phyloP scores from a whole-genome alignment of 2,888 invertebrate species.

The Phania funesta region DNA sequence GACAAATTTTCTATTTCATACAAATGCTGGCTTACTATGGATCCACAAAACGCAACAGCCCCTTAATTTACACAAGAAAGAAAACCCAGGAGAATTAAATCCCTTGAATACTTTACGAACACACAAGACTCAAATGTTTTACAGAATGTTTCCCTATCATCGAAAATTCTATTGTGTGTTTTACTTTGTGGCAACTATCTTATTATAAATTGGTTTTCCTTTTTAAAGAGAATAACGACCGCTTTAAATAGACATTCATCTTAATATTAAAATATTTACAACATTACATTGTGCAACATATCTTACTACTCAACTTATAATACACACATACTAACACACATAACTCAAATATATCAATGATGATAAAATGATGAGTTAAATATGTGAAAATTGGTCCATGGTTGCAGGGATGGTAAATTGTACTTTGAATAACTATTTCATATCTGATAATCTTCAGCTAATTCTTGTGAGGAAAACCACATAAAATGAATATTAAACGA shows the following conservation, averaged over 20 bases:
- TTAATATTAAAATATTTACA: constrained; percentile 24
- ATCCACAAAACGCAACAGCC: background rate
- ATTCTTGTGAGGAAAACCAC: no score
- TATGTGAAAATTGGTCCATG: no score
- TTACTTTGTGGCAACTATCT: constrained; percentile 41
- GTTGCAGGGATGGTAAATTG: no score
- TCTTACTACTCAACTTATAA: background rate
- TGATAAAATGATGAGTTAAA: no score
- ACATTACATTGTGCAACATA: background rate
- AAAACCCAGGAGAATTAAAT: background rate
- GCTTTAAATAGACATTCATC: constrained; percentile 2
- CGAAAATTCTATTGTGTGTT: constrained; percentile 29
- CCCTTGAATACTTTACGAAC: constrained; percentile 47
- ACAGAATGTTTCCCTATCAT: constrained; percentile 41
- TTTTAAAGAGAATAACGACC: background rate
- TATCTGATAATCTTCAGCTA: no score
- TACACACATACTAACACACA: background rate
- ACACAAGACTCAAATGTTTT: constrained; percentile 40
- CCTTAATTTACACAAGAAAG: background rate
- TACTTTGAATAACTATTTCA: no score
- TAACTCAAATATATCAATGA: no score
- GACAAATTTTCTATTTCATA: no score
- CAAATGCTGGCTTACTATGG: constrained; percentile 1
- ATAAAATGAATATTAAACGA: no score
- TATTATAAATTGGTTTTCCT: constrained; percentile 25